A percentile compares a stretch with the other conserved stretches of the same genome.
Conservation (phyloP, 2,797 vertebrate species). For the Acomys russatus region DNA sequence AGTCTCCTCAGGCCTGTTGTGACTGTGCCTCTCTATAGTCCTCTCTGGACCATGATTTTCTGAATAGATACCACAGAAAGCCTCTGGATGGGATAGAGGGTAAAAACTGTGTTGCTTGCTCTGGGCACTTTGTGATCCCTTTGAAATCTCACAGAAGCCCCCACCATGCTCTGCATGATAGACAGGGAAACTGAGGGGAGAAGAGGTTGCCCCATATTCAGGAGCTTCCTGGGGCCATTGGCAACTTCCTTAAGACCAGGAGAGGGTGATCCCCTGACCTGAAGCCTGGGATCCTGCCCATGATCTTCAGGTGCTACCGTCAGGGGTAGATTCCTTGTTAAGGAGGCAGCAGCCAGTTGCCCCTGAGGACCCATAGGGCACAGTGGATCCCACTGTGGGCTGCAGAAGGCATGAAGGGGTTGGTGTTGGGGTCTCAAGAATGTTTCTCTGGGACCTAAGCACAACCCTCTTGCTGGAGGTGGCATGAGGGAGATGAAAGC, state of each 20-base stretch:
- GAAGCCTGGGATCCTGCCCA: conserved; percentile 62
- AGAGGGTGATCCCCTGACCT: conserved; percentile 57
- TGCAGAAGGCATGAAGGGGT: rapidly evolving
- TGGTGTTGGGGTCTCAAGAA: too few species aligned
- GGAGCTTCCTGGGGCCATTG: rapidly evolving
- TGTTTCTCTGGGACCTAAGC: background rate
- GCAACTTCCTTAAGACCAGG: background rate
- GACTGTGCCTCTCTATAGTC: background rate
- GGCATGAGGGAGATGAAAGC: background rate
- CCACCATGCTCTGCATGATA: rapidly evolving
- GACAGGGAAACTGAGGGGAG: background rate
- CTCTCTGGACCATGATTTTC: background rate
- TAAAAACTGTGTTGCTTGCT: rapidly evolving
- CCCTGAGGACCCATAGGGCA: background rate
- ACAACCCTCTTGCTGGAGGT: too few species aligned
- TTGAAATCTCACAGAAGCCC: background rate
- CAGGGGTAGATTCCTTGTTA: conserved; percentile 44
- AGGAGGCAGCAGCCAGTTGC: rapidly evolving
- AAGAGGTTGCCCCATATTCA: background rate
- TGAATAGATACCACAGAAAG: too few species aligned
- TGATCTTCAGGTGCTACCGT: conserved; percentile 53
- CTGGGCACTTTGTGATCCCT: background rate
- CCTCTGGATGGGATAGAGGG: rapidly evolving
- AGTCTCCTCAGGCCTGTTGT: background rate
- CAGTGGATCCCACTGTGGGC: background rate